phyloP scores from a whole-genome alignment of 2,113 vertebrate species.

The Oenanthe oenanthe region DNA sequence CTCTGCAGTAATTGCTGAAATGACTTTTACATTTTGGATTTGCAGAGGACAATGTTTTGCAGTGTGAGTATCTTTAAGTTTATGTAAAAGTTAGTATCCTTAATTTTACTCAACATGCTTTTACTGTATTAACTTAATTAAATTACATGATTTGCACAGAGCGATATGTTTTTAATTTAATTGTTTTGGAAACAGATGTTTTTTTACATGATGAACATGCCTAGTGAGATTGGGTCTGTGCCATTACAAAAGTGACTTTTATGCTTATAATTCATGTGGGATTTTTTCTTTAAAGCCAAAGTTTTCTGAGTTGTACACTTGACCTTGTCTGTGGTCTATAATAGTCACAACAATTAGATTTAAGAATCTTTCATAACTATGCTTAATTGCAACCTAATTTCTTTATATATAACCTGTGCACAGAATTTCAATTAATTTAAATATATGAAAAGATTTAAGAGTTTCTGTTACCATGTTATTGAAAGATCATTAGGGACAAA shows the following conservation, averaged over 20 bases:
- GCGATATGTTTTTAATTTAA: neutral
- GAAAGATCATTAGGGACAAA: conserved; percentile 52
- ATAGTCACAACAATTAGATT: conserved; percentile 48
- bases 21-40: neutral
- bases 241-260: neutral
- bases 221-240: neutral
- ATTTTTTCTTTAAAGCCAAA: neutral
- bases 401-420: conserved; percentile 55
- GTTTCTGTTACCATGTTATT: conserved; percentile 27
- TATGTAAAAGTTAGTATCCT: neutral
- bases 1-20: neutral
- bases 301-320: neutral
- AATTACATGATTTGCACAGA: neutral
- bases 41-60: neutral
- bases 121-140: neutral
- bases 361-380: conserved; percentile 59
- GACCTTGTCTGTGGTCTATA: conserved; percentile 52
- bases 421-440: conserved; percentile 62
- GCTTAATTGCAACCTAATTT: conserved; percentile 67
- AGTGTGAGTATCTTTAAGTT: neutral
- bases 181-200: neutral
- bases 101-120: neutral
- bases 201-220: neutral
- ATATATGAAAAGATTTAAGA: conserved; percentile 24
- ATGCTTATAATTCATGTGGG: neutral